phyloP scores from a whole-genome alignment of 30 jellyfish, hydroid and myxozoan genomes.

The Hydractinia echinata region DNA sequence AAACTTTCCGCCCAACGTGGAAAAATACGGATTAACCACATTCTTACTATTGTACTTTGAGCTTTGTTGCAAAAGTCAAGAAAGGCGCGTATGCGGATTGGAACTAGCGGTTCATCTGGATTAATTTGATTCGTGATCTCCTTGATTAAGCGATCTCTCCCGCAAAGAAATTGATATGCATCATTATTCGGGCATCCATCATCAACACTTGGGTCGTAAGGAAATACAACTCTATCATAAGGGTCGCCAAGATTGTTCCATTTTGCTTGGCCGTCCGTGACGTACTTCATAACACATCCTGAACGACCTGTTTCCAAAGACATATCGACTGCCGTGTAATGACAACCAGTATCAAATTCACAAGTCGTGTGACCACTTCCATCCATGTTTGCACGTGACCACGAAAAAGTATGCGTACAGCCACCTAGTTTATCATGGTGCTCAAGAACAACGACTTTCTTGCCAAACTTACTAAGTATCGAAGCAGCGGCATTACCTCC shows the following conservation, averaged over 20 bases:
- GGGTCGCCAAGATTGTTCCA: conserved; percentile 94
- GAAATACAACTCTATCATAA: conserved; percentile 78
- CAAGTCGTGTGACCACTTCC: conserved; percentile 82
- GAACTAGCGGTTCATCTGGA: conserved; percentile 64
- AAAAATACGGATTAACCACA: conserved; percentile 56
- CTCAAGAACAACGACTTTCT: conserved; percentile 63
- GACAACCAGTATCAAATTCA: conserved; percentile 92
- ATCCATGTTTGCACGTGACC: conserved; percentile 71
- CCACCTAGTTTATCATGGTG: conserved; percentile 89
- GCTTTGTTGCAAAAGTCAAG: conserved; percentile 73
- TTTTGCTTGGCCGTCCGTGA: conserved; percentile 65
- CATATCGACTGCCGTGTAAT: conserved; percentile 87
- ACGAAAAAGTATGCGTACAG: conserved; percentile 80
- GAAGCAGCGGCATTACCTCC: conserved; percentile 89
- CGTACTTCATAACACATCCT: conserved; percentile 77
- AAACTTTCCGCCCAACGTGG: conserved; percentile 77
- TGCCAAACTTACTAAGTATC: conserved; percentile 49
- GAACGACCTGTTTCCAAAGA: conserved; percentile 75
- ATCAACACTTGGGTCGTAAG: conserved; percentile 64
- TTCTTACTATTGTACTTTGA: conserved; percentile 53
- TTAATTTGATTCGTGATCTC: conserved; percentile 67
- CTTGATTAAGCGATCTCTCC: conserved; percentile 57
- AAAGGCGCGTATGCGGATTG: conserved; percentile 51
- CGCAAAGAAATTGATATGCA: conserved; percentile 64
- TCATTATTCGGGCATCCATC: conserved; percentile 71